These are phyloP conservation scores for Podarcis muralis DNA, from an alignment of 2,113 vertebrate genomes.

Conservation along the genomic window DNA sequence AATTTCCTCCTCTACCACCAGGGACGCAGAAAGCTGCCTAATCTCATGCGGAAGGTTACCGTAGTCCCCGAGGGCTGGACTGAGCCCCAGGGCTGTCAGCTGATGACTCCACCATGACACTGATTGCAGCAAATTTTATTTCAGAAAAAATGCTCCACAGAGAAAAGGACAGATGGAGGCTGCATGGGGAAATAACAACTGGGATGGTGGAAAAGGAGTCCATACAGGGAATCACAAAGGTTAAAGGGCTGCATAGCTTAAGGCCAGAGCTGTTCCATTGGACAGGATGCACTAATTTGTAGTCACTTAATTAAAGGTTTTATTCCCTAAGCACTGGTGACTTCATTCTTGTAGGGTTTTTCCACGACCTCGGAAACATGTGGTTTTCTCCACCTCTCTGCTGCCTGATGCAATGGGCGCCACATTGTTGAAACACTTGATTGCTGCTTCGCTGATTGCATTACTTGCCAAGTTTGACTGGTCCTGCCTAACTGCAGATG, in stretches of 20 bases:
- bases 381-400: slow-evolving; percentile 41
- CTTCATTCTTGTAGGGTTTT: slow-evolving; percentile 48
- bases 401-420: slow-evolving; percentile 62
- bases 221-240: not conserved
- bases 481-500: slow-evolving; percentile 58
- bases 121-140: not conserved
- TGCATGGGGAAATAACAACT: not conserved
- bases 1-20: not conserved
- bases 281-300: not conserved
- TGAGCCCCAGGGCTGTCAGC: not conserved
- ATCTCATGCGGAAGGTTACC: not conserved
- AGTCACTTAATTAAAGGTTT: slow-evolving; percentile 44
- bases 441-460: slow-evolving; percentile 64
- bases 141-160: not conserved
- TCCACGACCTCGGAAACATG: slow-evolving; percentile 11
- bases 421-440: slow-evolving; percentile 63
- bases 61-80: not conserved
- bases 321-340: slow-evolving; percentile 10
- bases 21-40: not conserved
- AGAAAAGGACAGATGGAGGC: not conserved
- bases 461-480: slow-evolving; percentile 61
- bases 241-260: not conserved
- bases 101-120: not conserved
- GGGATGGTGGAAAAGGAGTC: not conserved
- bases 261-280: fast-evolving